These are phyloP conservation scores for Cydia splendana DNA, from an alignment of 1,140 invertebrate species.

Conservation along the genomic window DNA sequence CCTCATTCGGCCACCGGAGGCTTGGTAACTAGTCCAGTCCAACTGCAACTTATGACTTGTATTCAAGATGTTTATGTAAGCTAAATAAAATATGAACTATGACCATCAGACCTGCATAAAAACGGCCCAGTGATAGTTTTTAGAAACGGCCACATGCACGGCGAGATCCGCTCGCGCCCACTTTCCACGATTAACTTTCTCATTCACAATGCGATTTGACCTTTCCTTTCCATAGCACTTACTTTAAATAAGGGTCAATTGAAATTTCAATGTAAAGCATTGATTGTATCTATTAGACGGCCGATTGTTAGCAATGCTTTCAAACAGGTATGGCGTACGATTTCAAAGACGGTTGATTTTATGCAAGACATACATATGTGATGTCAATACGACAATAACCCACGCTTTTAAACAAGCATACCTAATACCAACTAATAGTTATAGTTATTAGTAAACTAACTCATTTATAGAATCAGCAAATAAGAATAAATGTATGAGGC, in stretches of 20 bases:
- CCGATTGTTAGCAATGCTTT: slow-evolving; percentile 10
- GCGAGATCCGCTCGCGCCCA: slow-evolving; percentile 60
- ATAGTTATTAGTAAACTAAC: no score
- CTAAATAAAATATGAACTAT: neutral
- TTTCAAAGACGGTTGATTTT: neutral
- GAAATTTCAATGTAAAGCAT: slow-evolving; percentile 38
- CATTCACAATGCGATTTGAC: slow-evolving; percentile 72
- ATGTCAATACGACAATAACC: neutral
- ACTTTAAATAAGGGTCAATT: slow-evolving; percentile 63
- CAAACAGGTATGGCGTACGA: neutral
- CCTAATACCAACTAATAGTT: no score
- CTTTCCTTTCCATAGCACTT: slow-evolving; percentile 70
- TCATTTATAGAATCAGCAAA: neutral
- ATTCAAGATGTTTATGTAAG: neutral
- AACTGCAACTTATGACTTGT: neutral
- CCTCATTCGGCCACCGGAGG: neutral
- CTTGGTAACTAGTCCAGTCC: neutral
- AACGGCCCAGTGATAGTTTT: slow-evolving; percentile 42
- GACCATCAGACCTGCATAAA: slow-evolving; percentile 6
- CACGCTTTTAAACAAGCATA: no score
- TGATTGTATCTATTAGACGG: slow-evolving; percentile 27
- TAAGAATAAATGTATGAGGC: no score
- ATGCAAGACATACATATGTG: neutral
- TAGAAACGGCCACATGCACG: slow-evolving; percentile 55
- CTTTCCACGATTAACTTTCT: slow-evolving; percentile 78